These are phyloP conservation scores for Drosophila sechellia DNA, from an alignment of 1,140 invertebrate genomes.

Conservation along the genomic window DNA sequence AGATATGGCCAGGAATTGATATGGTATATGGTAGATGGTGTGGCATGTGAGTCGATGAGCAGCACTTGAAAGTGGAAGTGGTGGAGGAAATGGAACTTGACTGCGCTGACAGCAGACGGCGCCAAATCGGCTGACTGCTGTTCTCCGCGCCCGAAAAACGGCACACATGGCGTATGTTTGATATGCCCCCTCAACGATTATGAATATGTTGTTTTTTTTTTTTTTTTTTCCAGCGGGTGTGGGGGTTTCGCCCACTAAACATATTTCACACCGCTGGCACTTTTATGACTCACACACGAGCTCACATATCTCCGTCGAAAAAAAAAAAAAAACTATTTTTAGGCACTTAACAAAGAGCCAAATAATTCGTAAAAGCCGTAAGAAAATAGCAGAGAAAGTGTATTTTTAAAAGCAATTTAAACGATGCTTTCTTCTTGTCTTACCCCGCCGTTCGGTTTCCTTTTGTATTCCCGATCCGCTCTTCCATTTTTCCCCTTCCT, in stretches of 20 bases:
- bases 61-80: conserved; percentile 57
- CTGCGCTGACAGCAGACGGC: conserved; percentile 54
- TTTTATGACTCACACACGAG: conserved; percentile 35
- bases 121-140: conserved; percentile 52
- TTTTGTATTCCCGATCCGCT: conserved; percentile 16
- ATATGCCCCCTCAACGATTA: conserved; percentile 38
- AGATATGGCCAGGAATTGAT: conserved; percentile 42
- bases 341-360: conserved; percentile 26
- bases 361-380: background rate
- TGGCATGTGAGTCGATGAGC: conserved; percentile 17
- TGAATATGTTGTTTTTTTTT: conserved; percentile 9
- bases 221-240: background rate
- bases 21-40: background rate
- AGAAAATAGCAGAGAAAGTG: conserved; percentile 8
- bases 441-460: conserved; percentile 1
- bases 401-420: conserved; percentile 74
- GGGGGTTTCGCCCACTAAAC: conserved; percentile 6
- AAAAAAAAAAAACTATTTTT: conserved; percentile 54
- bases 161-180: conserved; percentile 70
- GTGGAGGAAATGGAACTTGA: conserved; percentile 63
- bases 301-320: conserved; percentile 1
- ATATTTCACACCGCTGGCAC: conserved; percentile 52
- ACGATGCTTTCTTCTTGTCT: background rate
- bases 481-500: conserved; percentile 17
- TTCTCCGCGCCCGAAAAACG: background rate